These are phyloP conservation scores for Arion vulgaris DNA, from an alignment of 1,140 invertebrate species.

Conservation along the genomic window DNA sequence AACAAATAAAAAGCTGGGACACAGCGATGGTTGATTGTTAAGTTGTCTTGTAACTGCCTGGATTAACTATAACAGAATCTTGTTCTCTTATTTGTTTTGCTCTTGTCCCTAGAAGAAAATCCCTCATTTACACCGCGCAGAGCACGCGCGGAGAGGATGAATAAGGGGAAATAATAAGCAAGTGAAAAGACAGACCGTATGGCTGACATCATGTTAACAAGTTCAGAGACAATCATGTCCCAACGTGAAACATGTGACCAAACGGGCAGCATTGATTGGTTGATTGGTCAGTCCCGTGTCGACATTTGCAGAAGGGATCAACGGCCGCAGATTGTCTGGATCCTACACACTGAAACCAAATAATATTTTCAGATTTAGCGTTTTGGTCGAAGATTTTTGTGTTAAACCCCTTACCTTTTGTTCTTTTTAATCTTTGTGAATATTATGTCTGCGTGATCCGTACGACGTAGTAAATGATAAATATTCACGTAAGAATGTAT, in stretches of 20 bases:
- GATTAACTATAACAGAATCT: background rate
- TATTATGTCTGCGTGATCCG: too few relatives aligned
- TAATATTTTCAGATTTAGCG: background rate
- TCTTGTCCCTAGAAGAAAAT: background rate
- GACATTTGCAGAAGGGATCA: background rate
- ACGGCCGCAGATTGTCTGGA: background rate
- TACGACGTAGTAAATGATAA: too few relatives aligned
- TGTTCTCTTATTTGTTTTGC: background rate
- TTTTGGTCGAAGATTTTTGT: background rate
- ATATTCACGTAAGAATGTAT: too few relatives aligned
- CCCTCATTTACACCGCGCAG: background rate
- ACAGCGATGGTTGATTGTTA: too few relatives aligned
- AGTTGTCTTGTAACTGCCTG: background rate
- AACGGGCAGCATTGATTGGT: background rate
- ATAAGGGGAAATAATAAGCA: background rate
- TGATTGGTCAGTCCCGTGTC: background rate
- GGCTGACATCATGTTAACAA: background rate
- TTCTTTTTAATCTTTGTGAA: too few relatives aligned
- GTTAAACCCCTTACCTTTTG: too few relatives aligned
- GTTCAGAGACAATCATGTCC: background rate
- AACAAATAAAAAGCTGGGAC: too few relatives aligned
- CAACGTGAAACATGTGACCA: background rate
- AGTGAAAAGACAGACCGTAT: background rate
- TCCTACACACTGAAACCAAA: background rate
- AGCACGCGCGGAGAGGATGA: background rate